Percentiles rank a stretch among this genome's conserved stretches.
Conservation (phyloP, 2,113 vertebrate species). For the Oreotragus oreotragus region DNA sequence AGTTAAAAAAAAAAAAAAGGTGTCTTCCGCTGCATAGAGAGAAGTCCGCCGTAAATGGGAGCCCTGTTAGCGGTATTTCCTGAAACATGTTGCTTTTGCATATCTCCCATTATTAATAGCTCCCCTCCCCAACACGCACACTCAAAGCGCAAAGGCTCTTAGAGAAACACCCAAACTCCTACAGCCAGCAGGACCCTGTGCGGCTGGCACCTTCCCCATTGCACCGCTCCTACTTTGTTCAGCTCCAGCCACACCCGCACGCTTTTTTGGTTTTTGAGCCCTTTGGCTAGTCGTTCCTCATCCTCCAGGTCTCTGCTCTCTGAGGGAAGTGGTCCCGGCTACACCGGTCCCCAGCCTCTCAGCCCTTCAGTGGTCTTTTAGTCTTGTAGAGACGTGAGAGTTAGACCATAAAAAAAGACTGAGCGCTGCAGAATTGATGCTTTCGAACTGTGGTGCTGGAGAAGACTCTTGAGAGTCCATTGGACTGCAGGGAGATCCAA, state of each 20-base stretch:
- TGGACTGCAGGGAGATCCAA: neutral
- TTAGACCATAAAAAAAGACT: neutral
- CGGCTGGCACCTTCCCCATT: too few species aligned
- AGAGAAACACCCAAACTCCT: neutral
- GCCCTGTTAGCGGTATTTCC: neutral
- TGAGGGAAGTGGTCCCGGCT: fast-evolving
- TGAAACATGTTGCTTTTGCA: fast-evolving
- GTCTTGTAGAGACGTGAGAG: neutral
- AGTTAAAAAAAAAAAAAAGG: neutral
- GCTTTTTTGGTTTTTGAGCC: neutral
- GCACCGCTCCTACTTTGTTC: neutral
- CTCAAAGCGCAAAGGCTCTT: neutral
- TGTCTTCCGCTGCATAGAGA: neutral
- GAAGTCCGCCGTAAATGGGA: neutral
- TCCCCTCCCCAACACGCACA: neutral
- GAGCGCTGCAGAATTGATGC: neutral
- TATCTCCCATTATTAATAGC: neutral
- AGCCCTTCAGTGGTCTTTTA: neutral
- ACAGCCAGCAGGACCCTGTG: neutral
- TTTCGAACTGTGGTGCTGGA: neutral
- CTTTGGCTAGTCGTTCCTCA: neutral
- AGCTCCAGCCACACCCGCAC: neutral
- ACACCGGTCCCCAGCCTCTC: neutral
- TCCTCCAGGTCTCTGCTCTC: neutral
- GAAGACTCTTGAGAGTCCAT: neutral